These are phyloP conservation scores for Siderastrea radians DNA, from an alignment of 92 coral and sea anemone genomes.

Conservation along the genomic window DNA sequence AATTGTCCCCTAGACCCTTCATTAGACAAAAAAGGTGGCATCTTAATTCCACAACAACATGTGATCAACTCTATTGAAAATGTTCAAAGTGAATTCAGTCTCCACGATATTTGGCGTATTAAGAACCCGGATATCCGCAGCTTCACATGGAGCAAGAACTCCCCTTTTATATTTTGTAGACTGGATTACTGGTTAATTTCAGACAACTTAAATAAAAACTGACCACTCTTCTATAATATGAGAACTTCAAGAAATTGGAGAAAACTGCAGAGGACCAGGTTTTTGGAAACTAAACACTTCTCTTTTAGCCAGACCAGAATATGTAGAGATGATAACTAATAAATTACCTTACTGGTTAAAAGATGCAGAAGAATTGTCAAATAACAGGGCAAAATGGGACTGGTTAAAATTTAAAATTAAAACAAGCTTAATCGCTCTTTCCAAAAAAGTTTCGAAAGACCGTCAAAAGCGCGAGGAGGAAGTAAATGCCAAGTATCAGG, in stretches of 20 bases:
- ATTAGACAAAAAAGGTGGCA: slow-evolving; percentile 31
- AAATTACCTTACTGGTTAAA: slow-evolving; percentile 15
- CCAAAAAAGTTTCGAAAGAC: slow-evolving; percentile 2
- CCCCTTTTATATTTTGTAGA: slow-evolving; percentile 29
- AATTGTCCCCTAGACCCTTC: slow-evolving; percentile 17
- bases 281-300: slow-evolving; percentile 9
- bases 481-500: not conserved
- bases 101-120: slow-evolving; percentile 24
- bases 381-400: slow-evolving; percentile 25
- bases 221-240: slow-evolving; percentile 16
- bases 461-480: slow-evolving; percentile 12
- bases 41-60: slow-evolving; percentile 5
- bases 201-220: not conserved
- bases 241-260: slow-evolving; percentile 18
- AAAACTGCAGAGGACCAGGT: slow-evolving; percentile 4
- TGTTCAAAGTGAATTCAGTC: slow-evolving; percentile 26
- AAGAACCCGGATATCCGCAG: not conserved
- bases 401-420: slow-evolving; percentile 35
- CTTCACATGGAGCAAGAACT: slow-evolving; percentile 23
- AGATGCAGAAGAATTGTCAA: slow-evolving; percentile 13
- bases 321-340: not conserved
- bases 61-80: slow-evolving; percentile 19
- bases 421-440: slow-evolving; percentile 2
- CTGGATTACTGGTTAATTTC: slow-evolving; percentile 25
- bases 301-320: not conserved